phyloP scores from a whole-genome alignment of 35 echinoderm and acorn worm species.

The Patiria miniata region DNA sequence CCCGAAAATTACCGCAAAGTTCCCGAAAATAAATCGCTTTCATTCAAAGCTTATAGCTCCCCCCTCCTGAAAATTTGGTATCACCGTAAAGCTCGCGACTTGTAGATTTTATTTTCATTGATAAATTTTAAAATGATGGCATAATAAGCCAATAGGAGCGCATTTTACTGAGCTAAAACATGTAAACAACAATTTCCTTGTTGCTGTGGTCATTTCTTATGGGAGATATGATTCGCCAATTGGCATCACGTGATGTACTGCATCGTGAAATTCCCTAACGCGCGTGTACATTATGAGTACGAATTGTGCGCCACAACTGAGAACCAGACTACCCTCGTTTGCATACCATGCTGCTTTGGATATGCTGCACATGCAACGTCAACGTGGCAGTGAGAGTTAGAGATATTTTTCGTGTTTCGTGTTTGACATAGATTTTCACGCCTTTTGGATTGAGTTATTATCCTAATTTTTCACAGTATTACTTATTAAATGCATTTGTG shows the following conservation, averaged over 20 bases:
- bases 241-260: background rate
- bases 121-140: background rate
- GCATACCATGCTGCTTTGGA: too few relatives aligned
- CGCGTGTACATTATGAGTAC: background rate
- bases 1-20: background rate
- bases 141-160: background rate
- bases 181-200: background rate
- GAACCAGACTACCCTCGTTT: background rate
- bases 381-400: background rate
- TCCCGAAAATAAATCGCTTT: background rate
- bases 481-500: too few relatives aligned
- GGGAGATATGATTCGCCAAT: background rate
- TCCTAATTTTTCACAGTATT: background rate
- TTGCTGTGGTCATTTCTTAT: background rate
- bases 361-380: too few relatives aligned
- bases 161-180: constrained; percentile 1
- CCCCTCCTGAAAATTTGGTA: background rate
- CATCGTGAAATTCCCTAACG: background rate
- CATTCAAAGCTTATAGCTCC: background rate
- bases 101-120: background rate
- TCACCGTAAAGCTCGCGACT: background rate
- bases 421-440: background rate
- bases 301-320: background rate
- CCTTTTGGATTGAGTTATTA: background rate
- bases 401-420: background rate